Evolutionary conservation across 1,140 invertebrate genomes (phyloP).

Genomic region (Drosophila pseudoananassae): DNA sequence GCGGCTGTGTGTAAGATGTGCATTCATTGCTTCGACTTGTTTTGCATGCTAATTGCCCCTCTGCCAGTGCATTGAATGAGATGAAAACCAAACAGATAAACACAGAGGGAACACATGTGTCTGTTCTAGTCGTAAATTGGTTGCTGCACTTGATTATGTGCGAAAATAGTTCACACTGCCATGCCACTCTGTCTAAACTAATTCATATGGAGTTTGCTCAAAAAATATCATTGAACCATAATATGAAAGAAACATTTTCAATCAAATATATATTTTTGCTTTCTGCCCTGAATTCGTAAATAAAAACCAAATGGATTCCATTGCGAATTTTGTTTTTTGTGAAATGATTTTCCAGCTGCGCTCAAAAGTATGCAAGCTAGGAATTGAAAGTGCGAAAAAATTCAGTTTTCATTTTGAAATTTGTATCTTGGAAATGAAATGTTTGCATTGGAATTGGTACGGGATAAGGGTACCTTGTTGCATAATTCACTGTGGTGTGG

Average conservation of each 20-base stretch:
- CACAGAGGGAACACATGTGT: slow-evolving; percentile 2
- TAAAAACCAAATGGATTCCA: slow-evolving; percentile 8
- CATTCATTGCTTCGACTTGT: slow-evolving; percentile 72
- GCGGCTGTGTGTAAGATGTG: slow-evolving; percentile 46
- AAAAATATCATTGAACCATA: background rate
- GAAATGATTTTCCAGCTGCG: slow-evolving; percentile 22
- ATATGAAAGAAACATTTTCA: background rate
- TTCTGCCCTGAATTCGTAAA: slow-evolving; percentile 1
- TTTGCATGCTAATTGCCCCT: slow-evolving; percentile 77
- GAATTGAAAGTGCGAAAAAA: slow-evolving; percentile 3
- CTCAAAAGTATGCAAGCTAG: slow-evolving; percentile 35
- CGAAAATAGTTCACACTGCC: slow-evolving; percentile 41
- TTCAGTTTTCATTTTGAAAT: slow-evolving; percentile 17
- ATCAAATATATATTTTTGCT: slow-evolving; percentile 1
- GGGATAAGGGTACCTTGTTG: slow-evolving; percentile 14
- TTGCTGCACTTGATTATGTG: slow-evolving; percentile 66
- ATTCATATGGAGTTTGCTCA: slow-evolving; percentile 15
- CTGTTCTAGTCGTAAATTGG: slow-evolving; percentile 42
- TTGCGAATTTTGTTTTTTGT: background rate
- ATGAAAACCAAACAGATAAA: slow-evolving; percentile 4
- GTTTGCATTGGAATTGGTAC: slow-evolving; percentile 1
- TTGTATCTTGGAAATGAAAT: slow-evolving; percentile 11
- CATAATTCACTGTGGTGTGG: slow-evolving; percentile 36
- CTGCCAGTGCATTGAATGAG: slow-evolving; percentile 19
- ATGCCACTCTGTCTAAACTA: slow-evolving; percentile 20